These are phyloP conservation scores for Acromyrmex charruanus DNA, from an alignment of 1,140 invertebrate species.

Conservation along the genomic window DNA sequence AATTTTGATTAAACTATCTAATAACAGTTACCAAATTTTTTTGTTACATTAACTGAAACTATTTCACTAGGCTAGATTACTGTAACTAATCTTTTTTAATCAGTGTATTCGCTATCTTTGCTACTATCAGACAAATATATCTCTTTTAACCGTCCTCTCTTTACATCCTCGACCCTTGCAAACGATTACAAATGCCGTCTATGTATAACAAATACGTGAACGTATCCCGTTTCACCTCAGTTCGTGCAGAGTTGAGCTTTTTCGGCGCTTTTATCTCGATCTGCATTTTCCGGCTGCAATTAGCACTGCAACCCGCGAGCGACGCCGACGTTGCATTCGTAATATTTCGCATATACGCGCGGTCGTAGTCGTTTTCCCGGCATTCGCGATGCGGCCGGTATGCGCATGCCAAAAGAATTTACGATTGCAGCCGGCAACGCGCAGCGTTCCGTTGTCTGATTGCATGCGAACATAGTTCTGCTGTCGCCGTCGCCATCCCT, in stretches of 20 bases:
- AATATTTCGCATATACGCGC: constrained; percentile 28
- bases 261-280: constrained; percentile 24
- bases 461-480: constrained; percentile 7
- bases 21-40: too few species aligned
- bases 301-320: constrained; percentile 20
- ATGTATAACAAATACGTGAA: background rate
- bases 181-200: background rate
- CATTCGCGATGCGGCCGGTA: constrained; percentile 34
- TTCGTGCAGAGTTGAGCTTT: background rate
- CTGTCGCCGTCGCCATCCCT: background rate
- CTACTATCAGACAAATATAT: too few species aligned
- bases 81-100: too few species aligned
- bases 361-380: background rate
- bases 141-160: too few species aligned
- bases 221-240: background rate
- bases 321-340: constrained; percentile 39
- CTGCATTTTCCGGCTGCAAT: constrained; percentile 27
- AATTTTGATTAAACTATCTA: too few species aligned
- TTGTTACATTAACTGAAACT: too few species aligned
- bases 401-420: constrained; percentile 46
- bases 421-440: constrained; percentile 1
- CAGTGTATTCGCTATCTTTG: too few species aligned
- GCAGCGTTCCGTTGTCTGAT: constrained; percentile 45
- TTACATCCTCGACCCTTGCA: too few species aligned
- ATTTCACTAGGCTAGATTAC: too few species aligned